Evolutionary conservation across 2,888 invertebrate genomes (phyloP), one percentile per base, ranked within the genome.

Genomic region (Phyllotreta striolata): DNA sequence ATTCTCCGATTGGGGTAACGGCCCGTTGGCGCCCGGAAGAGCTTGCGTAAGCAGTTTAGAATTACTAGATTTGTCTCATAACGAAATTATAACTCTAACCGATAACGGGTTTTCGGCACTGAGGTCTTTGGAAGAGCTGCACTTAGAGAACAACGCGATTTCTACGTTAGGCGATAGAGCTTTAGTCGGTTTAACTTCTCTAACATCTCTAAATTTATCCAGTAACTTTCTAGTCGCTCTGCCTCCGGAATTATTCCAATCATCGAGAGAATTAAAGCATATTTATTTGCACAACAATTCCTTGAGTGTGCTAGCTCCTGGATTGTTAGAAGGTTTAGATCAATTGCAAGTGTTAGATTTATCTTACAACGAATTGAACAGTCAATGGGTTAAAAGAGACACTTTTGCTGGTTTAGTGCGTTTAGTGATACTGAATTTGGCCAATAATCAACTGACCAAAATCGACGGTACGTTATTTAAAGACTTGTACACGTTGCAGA

Each of bases 251-350:
- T 82, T 93, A 77, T 91, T 94, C 77, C 86, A 89, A 75, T 87
- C 88, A 43, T 89, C 89, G n/a, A 84, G 87, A 68, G 88, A 90
- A 71, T 83, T 93, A 47, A 86, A 87, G 65, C 89, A 91, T 79
- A 84, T 93, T 71, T 87, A 91, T 75, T 83, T 92, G 57, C 88
- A 90, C 75, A 92, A 92, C 77, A 93, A 93, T 78, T 89, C 91
- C 6, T 78, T 93, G 43, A 87, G 88, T 70, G 89, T 90, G 3
- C 83, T 93, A 55, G 91, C 91, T 8, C 90, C 91, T 8, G 91
- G 90, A 44, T 81, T 92, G 39, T 83, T 93, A 62, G 89, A 90
- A 79, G 89, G 88, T 64, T 83, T 93, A 66, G 88, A 89, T 75
- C 89, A 91, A 77, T 81, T 93, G 63, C 88, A 89, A 80, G 86